These are phyloP conservation scores for Drosophila demipolita DNA, from an alignment of 2,888 invertebrate species.

Conservation along the genomic window DNA sequence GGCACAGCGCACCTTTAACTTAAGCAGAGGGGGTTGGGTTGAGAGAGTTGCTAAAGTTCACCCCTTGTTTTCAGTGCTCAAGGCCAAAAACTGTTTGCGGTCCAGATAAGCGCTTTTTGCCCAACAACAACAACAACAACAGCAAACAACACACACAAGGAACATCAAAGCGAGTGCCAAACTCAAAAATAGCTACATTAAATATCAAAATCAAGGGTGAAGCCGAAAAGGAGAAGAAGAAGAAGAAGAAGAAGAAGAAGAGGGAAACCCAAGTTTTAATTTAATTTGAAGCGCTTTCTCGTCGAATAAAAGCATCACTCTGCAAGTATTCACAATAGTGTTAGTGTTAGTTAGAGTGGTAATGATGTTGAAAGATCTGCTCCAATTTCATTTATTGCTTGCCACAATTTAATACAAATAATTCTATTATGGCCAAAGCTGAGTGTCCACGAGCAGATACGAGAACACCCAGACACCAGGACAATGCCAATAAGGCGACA, in stretches of 20 bases:
- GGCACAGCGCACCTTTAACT: neutral
- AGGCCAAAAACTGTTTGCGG: slow-evolving; percentile 59
- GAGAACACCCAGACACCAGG: slow-evolving; percentile 10
- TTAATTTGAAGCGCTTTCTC: slow-evolving; percentile 62
- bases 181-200: slow-evolving; percentile 34
- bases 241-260: neutral
- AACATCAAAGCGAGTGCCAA: slow-evolving; percentile 47
- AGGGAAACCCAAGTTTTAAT: slow-evolving; percentile 66
- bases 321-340: slow-evolving; percentile 71
- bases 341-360: slow-evolving; percentile 40
- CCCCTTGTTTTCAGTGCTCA: slow-evolving; percentile 17
- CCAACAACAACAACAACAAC: slow-evolving; percentile 24
- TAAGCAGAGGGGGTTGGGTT: neutral
- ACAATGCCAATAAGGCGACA: slow-evolving; percentile 14
- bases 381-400: slow-evolving; percentile 67
- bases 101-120: slow-evolving; percentile 55
- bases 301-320: slow-evolving; percentile 61
- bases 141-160: slow-evolving; percentile 1
- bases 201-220: slow-evolving; percentile 21
- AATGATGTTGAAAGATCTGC: slow-evolving; percentile 49
- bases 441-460: slow-evolving; percentile 54
- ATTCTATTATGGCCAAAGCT: slow-evolving; percentile 64
- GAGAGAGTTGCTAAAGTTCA: slow-evolving; percentile 2
- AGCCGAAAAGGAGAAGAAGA: neutral
- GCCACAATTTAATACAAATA: slow-evolving; percentile 80